Percentiles rank a stretch among this genome's conserved stretches.
Conservation (phyloP, 2,888 invertebrate species). For the Xestia ashworthii region DNA sequence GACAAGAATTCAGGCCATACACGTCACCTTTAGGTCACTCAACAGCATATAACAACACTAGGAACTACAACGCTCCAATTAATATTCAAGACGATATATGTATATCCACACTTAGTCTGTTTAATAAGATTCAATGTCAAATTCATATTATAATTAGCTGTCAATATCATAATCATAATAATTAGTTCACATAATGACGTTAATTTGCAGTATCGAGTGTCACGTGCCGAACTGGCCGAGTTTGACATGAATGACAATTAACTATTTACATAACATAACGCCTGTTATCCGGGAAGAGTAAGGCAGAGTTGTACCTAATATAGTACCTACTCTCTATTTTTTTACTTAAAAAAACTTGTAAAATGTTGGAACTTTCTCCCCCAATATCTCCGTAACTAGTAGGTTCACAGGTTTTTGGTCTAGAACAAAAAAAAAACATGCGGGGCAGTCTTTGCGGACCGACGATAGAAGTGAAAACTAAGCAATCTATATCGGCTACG, state of each 20-base stretch:
- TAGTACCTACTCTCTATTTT: not conserved
- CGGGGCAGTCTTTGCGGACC: too few species aligned
- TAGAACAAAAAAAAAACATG: too few species aligned
- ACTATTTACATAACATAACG: not conserved
- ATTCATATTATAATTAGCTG: slow-evolving; percentile 1
- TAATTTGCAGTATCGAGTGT: slow-evolving; percentile 9
- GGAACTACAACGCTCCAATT: not conserved
- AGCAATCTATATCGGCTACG: too few species aligned
- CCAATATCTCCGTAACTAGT: too few species aligned
- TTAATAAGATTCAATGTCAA: not conserved
- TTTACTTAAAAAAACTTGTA: too few species aligned
- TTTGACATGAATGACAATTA: not conserved
- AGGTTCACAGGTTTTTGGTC: too few species aligned
- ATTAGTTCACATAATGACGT: not conserved
- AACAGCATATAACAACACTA: not conserved
- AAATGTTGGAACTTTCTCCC: too few species aligned
- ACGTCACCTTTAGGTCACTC: not conserved
- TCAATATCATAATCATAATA: not conserved
- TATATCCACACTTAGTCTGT: not conserved
- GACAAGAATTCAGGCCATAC: too few species aligned
- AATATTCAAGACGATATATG: not conserved
- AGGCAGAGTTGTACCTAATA: not conserved
- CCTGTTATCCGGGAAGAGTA: not conserved
- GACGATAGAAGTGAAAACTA: too few species aligned
- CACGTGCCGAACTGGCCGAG: not conserved